Percentiles rank a stretch among this genome's conserved stretches.
Evolutionary conservation across 2,797 vertebrate genomes (phyloP).

Genomic region (Phrynocephalus forsythii): DNA sequence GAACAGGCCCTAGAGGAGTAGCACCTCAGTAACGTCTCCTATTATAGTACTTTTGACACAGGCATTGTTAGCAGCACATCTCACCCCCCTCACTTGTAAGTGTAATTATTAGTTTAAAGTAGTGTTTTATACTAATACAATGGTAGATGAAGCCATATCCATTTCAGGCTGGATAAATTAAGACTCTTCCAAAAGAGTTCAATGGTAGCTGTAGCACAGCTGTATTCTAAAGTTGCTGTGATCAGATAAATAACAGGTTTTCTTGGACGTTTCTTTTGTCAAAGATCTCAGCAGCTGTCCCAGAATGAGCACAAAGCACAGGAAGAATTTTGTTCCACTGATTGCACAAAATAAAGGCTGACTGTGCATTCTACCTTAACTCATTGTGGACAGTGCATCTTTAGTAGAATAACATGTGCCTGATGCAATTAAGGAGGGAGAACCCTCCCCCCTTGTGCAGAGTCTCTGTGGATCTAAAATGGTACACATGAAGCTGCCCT

Average conservation of each 20-base stretch:
- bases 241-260: conserved; percentile 13
- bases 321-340: neutral
- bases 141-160: conserved; percentile 1
- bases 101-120: conserved; percentile 50
- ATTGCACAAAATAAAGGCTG: conserved; percentile 10
- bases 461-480: neutral
- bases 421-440: conserved; percentile 31
- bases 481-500: neutral
- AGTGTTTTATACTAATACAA: conserved; percentile 14
- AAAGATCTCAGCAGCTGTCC: conserved; percentile 1
- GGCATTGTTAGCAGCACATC: fast-evolving
- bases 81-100: neutral
- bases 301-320: conserved; percentile 39
- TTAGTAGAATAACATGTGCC: conserved; percentile 61
- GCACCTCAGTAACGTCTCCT: neutral
- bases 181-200: neutral
- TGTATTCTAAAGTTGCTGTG: neutral
- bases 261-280: conserved; percentile 38
- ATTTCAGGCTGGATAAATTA: conserved; percentile 1
- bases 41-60: neutral
- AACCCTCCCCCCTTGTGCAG: neutral
- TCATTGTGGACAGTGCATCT: conserved; percentile 18
- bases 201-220: conserved; percentile 29
- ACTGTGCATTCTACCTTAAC: conserved; percentile 28
- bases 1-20: neutral